Conservation (phyloP, 2,888 invertebrate species). For the Sialis lutaria region DNA sequence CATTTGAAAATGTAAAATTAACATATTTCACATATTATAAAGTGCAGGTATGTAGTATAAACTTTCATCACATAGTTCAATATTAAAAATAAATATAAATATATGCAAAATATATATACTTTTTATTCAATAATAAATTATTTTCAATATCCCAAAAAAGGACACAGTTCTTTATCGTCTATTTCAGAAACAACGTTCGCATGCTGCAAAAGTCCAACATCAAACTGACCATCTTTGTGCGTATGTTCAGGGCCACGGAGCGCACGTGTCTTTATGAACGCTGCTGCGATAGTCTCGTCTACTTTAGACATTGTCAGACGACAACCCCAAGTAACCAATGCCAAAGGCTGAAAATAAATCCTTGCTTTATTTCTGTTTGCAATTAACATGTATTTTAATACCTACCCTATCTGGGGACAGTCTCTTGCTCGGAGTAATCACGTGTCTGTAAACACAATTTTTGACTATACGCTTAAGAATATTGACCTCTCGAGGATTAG, state of each 20-base stretch:
- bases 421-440: conserved; percentile 54
- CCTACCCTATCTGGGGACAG: conserved; percentile 37
- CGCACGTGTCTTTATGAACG: conserved; percentile 44
- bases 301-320: conserved; percentile 51
- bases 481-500: conserved; percentile 42
- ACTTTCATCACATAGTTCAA: too few relatives aligned
- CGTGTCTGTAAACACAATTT: conserved; percentile 52
- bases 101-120: neutral
- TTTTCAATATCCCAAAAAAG: conserved; percentile 9
- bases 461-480: conserved; percentile 39
- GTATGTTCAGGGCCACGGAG: conserved; percentile 38
- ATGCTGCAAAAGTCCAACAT: conserved; percentile 23
- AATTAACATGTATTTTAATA: conserved; percentile 8
- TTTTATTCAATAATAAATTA: conserved; percentile 2
- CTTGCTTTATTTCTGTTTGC: neutral
- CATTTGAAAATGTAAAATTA: too few relatives aligned
- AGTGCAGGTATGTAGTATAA: too few relatives aligned
- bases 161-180: conserved; percentile 28
- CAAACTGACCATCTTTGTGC: conserved; percentile 35
- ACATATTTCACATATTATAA: too few relatives aligned
- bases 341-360: conserved; percentile 42
- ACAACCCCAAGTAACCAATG: conserved; percentile 58
- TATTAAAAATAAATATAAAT: too few relatives aligned
- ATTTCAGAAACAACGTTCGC: conserved; percentile 27
- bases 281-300: conserved; percentile 30